Evolutionary conservation across 1,140 invertebrate genomes (phyloP), one percentile per base, ranked within the genome.

Genomic region (Drosophila kurseongensis): DNA sequence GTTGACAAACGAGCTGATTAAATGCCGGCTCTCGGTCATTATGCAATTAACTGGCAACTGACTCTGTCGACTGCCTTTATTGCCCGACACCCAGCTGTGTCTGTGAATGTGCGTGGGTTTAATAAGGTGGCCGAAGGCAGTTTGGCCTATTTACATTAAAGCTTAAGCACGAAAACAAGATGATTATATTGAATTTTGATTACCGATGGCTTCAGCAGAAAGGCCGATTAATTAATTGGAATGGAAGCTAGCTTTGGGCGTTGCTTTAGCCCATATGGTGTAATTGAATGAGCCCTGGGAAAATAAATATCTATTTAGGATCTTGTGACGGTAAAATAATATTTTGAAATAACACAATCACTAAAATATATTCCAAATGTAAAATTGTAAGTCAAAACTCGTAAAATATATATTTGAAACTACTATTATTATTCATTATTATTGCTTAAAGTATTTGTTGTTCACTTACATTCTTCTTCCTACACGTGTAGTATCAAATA

Each of bases 1-100:
- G 84, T 84, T 88, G 83, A 89, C 83, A 88, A 89, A 88, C 80
- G 67, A 89, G 65, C 83, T 88, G 83, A 89, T 88, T 88, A 89
- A 89, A 88, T 80, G 80, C 67, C 68, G 72, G 84, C 84, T 84
- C 79, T 84, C 67, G 72, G 66, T 84, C 80, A 88, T 88, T 88
- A 89, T 88, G 84, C 84, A 89, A 88, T 88, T 88, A 89, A 84
- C 78, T 76, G 75, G 68, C 82, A 68, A 72, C 59, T 58, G 59
- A 72, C 65, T 77, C 61, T 67, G 58, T 72, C 45, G 8, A 36
- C 27, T 38, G 38, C 61, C 40, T 41, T 86, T 63, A 73, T 59
- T 75, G 75, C 62, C 52, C 45, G 42, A 78, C 67, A 57, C 57
- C 63, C 38, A 40, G 27, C 12, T 40, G 23, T 16, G 38, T 13